Evolutionary conservation across 2,888 invertebrate genomes (phyloP).

Genomic region (Hybos culiciformis): DNA sequence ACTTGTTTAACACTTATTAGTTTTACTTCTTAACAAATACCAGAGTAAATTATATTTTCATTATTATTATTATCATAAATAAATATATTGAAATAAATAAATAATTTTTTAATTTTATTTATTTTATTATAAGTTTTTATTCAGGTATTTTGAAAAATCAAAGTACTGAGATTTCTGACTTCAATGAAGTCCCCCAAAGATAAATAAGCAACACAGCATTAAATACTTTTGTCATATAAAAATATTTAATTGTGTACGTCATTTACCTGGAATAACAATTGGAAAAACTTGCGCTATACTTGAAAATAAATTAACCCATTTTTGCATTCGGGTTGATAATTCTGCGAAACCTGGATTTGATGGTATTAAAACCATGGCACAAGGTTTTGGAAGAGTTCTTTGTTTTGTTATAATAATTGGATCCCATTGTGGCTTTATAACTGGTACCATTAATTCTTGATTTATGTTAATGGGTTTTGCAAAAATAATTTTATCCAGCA

Average conservation of each 20-base stretch:
- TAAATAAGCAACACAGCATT: neutral
- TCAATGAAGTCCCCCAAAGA: too few species aligned
- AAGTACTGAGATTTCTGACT: too few species aligned
- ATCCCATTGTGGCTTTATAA: slow-evolving; percentile 53
- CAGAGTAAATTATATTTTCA: too few species aligned
- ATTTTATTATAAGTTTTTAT: too few species aligned
- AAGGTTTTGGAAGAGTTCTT: slow-evolving; percentile 55
- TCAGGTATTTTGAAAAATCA: too few species aligned
- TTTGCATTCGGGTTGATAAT: slow-evolving; percentile 42
- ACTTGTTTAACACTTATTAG: too few species aligned
- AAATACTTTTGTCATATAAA: neutral
- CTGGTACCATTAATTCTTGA: slow-evolving; percentile 48
- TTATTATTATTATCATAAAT: too few species aligned
- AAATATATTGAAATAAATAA: too few species aligned
- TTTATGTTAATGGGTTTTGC: slow-evolving; percentile 41
- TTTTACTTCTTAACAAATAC: too few species aligned
- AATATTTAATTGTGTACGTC: slow-evolving; percentile 5
- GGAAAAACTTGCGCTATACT: slow-evolving; percentile 53
- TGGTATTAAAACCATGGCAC: slow-evolving; percentile 50
- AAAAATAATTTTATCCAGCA: slow-evolving; percentile 60
- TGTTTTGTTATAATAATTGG: slow-evolving; percentile 51
- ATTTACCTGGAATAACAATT: slow-evolving; percentile 27
- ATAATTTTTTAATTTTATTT: too few species aligned
- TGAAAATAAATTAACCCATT: slow-evolving; percentile 56
- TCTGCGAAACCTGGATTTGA: slow-evolving; percentile 38